These are phyloP conservation scores for Nasonia giraulti DNA, from an alignment of 1,140 invertebrate genomes.

Conservation along the genomic window DNA sequence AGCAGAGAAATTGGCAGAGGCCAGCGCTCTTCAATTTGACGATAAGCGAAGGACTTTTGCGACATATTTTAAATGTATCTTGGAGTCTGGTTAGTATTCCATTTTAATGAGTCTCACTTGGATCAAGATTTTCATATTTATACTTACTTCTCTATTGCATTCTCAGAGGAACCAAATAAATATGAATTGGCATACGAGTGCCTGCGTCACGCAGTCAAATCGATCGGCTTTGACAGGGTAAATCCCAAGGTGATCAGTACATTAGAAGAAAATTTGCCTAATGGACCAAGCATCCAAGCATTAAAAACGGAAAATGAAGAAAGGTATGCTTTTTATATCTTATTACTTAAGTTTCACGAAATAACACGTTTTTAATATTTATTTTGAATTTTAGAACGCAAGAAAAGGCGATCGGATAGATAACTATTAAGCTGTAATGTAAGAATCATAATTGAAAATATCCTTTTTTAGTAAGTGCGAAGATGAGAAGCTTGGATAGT, in stretches of 20 bases:
- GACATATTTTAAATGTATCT: background rate
- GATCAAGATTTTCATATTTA: background rate
- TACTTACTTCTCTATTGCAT: background rate
- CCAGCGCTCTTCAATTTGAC: background rate
- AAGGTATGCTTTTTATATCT: background rate
- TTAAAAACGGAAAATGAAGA: background rate
- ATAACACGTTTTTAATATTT: slow-evolving; percentile 12
- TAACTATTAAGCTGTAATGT: background rate
- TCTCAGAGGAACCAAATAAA: slow-evolving; percentile 16
- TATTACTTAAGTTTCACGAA: background rate
- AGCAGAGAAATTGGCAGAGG: slow-evolving; percentile 8
- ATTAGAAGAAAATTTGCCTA: background rate
- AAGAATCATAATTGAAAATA: slow-evolving; percentile 14
- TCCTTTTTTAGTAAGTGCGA: slow-evolving; percentile 13
- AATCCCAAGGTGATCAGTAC: background rate
- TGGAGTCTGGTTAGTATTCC: slow-evolving; percentile 31
- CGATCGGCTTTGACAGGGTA: background rate
- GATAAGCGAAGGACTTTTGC: background rate
- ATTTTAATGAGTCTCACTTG: background rate
- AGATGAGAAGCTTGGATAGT: background rate
- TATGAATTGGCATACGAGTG: slow-evolving; percentile 28
- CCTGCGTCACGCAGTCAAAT: background rate
- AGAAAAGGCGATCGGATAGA: background rate
- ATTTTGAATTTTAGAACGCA: slow-evolving; percentile 27
- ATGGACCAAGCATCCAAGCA: background rate